Evolutionary conservation across 2,113 vertebrate species (phyloP).

Genomic region (Tragelaphus strepsiceros): DNA sequence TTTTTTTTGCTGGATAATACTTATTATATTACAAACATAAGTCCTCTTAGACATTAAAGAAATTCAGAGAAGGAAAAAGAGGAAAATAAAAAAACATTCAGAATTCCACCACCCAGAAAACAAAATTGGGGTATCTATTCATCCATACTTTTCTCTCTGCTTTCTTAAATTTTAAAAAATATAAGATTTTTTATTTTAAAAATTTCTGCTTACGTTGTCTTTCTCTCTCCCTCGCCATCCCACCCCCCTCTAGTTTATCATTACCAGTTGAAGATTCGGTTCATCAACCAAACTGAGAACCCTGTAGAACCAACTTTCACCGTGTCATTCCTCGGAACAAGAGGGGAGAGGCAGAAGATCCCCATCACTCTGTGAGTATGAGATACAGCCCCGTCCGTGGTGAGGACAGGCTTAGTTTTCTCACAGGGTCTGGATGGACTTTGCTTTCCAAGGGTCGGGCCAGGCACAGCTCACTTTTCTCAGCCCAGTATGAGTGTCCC

Average conservation of each 20-base stretch:
- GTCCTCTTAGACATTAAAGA: not conserved
- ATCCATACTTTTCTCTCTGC: not conserved
- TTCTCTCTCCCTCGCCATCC: not conserved
- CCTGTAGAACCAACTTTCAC: conserved; percentile 81
- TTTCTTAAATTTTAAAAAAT: not conserved
- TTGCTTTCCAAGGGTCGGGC: not conserved
- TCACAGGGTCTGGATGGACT: not conserved
- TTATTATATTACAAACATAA: not conserved
- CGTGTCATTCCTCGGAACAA: conserved; percentile 87
- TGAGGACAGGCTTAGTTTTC: not conserved
- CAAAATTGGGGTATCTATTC: not conserved
- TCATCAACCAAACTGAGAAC: conserved; percentile 83
- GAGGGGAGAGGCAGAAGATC: conserved; percentile 84
- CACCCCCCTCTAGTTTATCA: conserved; percentile 85
- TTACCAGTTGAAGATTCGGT: conserved; percentile 93
- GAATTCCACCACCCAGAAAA: not conserved
- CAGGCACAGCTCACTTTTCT: not conserved
- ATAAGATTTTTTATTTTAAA: not conserved
- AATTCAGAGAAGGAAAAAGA: not conserved
- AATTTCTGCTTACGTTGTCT: not conserved
- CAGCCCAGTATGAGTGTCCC: not conserved
- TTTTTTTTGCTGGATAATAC: not conserved
- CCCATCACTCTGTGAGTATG: conserved; percentile 87
- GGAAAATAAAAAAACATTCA: not conserved
- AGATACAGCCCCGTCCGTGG: rapidly evolving